Evolutionary conservation across 2,113 vertebrate genomes (phyloP).

Genomic region (Dunckerocampus dactyliophorus): DNA sequence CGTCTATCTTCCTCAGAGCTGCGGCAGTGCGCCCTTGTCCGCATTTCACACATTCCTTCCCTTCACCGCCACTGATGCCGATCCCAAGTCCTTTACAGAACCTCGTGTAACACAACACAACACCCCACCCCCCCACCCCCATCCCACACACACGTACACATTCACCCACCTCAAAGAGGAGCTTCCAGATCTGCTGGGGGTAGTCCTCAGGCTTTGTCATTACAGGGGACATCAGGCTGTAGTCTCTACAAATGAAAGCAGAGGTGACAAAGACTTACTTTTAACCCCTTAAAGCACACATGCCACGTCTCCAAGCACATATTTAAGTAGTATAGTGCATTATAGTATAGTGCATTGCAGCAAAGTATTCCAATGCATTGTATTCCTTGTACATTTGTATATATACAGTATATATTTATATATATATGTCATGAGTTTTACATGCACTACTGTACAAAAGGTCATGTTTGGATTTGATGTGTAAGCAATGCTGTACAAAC

Average conservation of each 20-base stretch:
- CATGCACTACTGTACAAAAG: no score
- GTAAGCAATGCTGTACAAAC: no score
- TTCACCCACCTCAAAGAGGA: constrained; percentile 40
- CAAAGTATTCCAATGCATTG: no score
- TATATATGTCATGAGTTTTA: no score
- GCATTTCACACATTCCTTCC: constrained; percentile 38
- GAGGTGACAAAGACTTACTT: constrained; percentile 17
- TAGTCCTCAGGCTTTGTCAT: constrained; percentile 62
- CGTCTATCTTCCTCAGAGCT: constrained; percentile 31
- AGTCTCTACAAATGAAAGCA: constrained; percentile 66
- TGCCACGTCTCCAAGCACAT: background rate
- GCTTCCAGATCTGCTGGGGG: constrained; percentile 50
- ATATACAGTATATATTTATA: no score
- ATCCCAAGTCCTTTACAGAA: constrained; percentile 55
- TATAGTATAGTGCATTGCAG: no score
- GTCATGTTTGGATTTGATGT: no score
- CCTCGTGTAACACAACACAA: no score
- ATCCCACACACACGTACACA: background rate
- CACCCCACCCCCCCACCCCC: constrained; percentile 5
- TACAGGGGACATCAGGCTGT: constrained; percentile 60
- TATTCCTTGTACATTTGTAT: no score
- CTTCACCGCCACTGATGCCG: constrained; percentile 44
- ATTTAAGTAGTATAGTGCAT: background rate
- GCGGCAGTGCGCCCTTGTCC: constrained; percentile 52
- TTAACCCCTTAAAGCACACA: constrained; percentile 35